Base-by-base conservation (phyloP, 2,797 vertebrate species). In the Rousettus madagascariensis region DNA sequence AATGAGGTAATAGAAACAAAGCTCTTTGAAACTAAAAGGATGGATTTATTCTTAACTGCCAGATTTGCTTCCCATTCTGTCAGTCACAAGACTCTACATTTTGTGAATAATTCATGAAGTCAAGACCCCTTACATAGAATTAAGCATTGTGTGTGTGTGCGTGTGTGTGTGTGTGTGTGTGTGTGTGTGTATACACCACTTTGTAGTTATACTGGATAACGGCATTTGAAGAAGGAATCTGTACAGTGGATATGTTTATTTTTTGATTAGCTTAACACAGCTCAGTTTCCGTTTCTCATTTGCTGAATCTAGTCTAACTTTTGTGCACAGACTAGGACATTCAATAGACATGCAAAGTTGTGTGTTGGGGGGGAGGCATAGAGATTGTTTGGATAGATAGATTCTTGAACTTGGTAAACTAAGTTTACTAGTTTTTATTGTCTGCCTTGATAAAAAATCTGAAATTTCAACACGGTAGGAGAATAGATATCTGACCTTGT, bases 401-500 rank as follows among this genome's bases (percentile, higher is more conserved):
- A 90, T 72, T 80, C 24, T 90, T 30, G 19, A 41, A 71, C 2
- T 71, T 59, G 30, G 57, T n/a, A 36, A 63, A 41, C 43, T 26
- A 6, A 85, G 2, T 78, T 68, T 46, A 7, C 82, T 82, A 51
- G 72, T 61, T 95, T 93, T 87, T 55, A 59, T 90, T 72, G 49
- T 90, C 61, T 71, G 83, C 88, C 28, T 91, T 61, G 55, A 78
- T 77, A 46, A 94, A 79, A 87, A 78, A 15, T 83, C 49, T 86
- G 75, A 68, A 63, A 68, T 92, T 96, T 93, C 92, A 65, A 57
- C 61, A 88, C 36, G 65, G 38, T 49, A 83, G 49, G 16, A 90
- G 38, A 90, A 38, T n/a, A 92, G 36, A 69, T 53, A 85, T 80
- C 36, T 84, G 87, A 74, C 5, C 61, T 87, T 65, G 46, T 61